These are phyloP conservation scores for Sterna hirundo DNA, from an alignment of 2,113 vertebrate species.

Conservation along the genomic window DNA sequence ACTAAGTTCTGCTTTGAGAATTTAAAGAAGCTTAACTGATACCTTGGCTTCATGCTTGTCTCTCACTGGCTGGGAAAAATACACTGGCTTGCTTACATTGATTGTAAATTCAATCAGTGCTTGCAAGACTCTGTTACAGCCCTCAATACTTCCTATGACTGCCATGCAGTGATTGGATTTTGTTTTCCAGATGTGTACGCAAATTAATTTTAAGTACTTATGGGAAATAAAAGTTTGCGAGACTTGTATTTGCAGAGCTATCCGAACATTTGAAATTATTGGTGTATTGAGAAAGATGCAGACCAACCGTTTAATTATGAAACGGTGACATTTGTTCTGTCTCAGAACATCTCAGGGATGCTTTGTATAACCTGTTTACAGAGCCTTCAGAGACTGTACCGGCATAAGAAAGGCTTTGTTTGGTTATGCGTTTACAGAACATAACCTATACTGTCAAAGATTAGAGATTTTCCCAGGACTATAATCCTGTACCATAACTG, in stretches of 20 bases:
- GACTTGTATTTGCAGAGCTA: neutral
- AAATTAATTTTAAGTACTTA: constrained; percentile 15
- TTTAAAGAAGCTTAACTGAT: neutral
- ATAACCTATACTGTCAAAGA: neutral
- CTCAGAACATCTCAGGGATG: neutral
- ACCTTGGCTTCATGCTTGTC: neutral
- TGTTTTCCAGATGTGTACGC: neutral
- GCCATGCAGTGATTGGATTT: neutral
- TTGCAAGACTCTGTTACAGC: neutral
- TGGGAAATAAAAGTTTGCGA: constrained; percentile 1
- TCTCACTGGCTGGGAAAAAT: neutral
- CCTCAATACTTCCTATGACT: neutral
- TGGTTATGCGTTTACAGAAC: neutral
- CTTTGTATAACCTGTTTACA: neutral
- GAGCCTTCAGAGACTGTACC: neutral
- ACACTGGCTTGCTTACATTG: no score
- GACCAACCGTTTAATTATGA: neutral
- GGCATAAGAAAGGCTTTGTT: neutral
- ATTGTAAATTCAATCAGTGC: neutral
- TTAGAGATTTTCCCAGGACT: neutral
- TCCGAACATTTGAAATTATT: neutral
- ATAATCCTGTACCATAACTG: neutral
- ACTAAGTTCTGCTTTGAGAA: neutral
- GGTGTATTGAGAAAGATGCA: neutral
- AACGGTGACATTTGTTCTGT: neutral